Percentiles rank a stretch among this genome's conserved stretches.
phyloP scores from a whole-genome alignment of 2,888 invertebrate species.

The Philereme vetulata region DNA sequence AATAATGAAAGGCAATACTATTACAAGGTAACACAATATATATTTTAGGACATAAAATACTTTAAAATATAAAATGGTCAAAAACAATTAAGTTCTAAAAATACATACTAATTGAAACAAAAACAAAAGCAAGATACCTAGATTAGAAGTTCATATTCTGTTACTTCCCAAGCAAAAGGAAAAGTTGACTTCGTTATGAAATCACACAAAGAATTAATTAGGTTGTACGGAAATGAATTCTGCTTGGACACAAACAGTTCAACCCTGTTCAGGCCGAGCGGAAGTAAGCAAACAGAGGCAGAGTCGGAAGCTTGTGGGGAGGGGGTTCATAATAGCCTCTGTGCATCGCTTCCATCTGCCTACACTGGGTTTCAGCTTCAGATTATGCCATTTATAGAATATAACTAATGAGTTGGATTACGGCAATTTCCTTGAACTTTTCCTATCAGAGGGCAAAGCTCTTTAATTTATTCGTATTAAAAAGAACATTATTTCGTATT shows the following conservation, averaged over 20 bases:
- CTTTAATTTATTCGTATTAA: too few relatives aligned
- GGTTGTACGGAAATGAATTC: conserved; percentile 25
- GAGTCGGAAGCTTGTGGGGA: conserved; percentile 36
- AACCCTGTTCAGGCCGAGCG: conserved; percentile 38
- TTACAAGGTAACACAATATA: too few relatives aligned
- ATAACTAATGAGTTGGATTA: conserved; percentile 28
- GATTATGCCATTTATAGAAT: conserved; percentile 37
- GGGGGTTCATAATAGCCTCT: conserved; percentile 42
- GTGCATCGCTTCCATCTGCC: conserved; percentile 39
- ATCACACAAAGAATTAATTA: conserved; percentile 33
- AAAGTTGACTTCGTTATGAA: conserved; percentile 24
- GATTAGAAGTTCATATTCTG: background rate
- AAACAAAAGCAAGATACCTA: background rate
- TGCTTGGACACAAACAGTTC: conserved; percentile 32
- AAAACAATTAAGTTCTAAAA: too few relatives aligned
- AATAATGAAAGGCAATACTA: too few relatives aligned
- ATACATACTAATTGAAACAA: conserved; percentile 19
- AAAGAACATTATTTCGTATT: too few relatives aligned
- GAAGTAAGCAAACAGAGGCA: conserved; percentile 39
- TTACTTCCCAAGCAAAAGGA: conserved; percentile 5
- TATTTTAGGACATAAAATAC: too few relatives aligned
- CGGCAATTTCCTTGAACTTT: too few relatives aligned
- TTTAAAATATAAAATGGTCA: too few relatives aligned
- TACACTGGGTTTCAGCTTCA: conserved; percentile 34
- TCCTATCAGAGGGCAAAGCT: too few relatives aligned